phyloP scores from a whole-genome alignment of 2,888 invertebrate species.

The Anthophora plumipes region DNA sequence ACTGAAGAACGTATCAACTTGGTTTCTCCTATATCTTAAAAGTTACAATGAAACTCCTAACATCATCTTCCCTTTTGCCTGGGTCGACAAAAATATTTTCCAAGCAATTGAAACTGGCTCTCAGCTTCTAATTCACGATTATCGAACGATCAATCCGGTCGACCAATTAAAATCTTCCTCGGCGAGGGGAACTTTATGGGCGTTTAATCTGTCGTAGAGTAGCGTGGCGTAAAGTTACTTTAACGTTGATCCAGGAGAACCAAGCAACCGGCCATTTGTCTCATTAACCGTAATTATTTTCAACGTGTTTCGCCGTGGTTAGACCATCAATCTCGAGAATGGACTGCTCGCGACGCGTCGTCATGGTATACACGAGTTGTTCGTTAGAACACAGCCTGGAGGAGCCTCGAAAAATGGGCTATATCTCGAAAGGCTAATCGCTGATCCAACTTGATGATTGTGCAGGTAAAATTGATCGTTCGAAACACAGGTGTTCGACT shows the following conservation, averaged over 20 bases:
- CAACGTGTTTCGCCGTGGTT: slow-evolving; percentile 31
- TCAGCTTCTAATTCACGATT: neutral
- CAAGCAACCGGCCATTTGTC: slow-evolving; percentile 50
- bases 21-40: too few species aligned
- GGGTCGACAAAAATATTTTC: neutral
- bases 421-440: slow-evolving; percentile 56
- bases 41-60: too few species aligned
- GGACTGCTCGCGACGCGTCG: slow-evolving; percentile 23
- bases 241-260: slow-evolving; percentile 13
- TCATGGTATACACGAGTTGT: slow-evolving; percentile 14
- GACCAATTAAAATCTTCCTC: slow-evolving; percentile 20
- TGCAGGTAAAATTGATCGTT: slow-evolving; percentile 47
- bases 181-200: slow-evolving; percentile 17
- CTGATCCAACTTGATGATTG: slow-evolving; percentile 49
- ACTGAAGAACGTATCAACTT: too few species aligned
- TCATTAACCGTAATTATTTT: slow-evolving; percentile 61
- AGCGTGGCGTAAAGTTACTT: slow-evolving; percentile 17
- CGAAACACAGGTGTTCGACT: slow-evolving; percentile 35
- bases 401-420: slow-evolving; percentile 55
- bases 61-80: too few species aligned
- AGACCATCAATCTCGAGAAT: slow-evolving; percentile 50
- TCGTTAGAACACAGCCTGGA: slow-evolving; percentile 34
- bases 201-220: slow-evolving; percentile 29
- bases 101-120: neutral
- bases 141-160: neutral